Conservation (phyloP, 2,888 invertebrate genomes). For the Pteria penguin region DNA sequence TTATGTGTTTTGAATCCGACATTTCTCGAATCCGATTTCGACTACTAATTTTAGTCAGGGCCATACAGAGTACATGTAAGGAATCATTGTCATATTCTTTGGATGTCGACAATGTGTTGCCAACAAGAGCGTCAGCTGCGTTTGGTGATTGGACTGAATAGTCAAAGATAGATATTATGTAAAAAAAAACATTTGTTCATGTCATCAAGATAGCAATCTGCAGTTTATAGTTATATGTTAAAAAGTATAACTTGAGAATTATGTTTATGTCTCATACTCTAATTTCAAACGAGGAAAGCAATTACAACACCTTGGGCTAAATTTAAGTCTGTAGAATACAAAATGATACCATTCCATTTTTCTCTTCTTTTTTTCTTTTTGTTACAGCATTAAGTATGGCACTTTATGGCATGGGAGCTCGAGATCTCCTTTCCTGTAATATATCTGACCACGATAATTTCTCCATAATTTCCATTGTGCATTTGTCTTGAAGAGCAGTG, state of each 20-base stretch:
- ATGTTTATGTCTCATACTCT: no score
- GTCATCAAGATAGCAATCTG: no score
- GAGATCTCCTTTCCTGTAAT: not conserved
- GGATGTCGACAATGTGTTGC: not conserved
- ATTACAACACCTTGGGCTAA: no score
- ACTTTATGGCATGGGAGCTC: not conserved
- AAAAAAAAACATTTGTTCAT: no score
- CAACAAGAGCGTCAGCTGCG: not conserved
- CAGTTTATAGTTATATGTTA: not conserved
- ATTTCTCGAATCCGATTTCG: no score
- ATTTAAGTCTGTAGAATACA: no score
- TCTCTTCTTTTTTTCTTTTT: not conserved
- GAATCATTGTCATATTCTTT: not conserved
- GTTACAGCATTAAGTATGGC: not conserved
- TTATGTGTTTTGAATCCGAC: no score
- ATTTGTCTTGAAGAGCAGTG: not conserved
- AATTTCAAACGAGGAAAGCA: no score
- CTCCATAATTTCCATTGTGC: not conserved
- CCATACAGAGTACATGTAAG: not conserved
- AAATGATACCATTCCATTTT: not conserved
- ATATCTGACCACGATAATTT: not conserved
- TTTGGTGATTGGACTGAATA: no score
- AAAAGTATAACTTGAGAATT: not conserved
- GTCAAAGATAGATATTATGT: no score
- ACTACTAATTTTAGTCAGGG: no score